phyloP scores from a whole-genome alignment of 2,113 vertebrate genomes.

The Poecilia latipinna region DNA sequence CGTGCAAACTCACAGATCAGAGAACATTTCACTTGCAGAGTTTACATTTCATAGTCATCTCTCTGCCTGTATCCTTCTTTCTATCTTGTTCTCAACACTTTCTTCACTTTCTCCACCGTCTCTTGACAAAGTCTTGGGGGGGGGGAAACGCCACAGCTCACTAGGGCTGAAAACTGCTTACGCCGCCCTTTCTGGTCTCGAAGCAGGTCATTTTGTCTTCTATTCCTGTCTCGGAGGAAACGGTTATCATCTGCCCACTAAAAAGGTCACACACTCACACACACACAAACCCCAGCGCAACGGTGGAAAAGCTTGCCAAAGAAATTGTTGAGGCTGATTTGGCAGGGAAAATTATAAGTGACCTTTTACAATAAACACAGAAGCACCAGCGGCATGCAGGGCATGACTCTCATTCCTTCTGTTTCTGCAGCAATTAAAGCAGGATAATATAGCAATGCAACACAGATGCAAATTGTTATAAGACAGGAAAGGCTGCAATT shows the following conservation, averaged over 20 bases:
- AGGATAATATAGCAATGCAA: slow-evolving; percentile 14
- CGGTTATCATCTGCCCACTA: slow-evolving; percentile 77
- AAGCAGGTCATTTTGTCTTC: slow-evolving; percentile 82
- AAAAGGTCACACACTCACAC: slow-evolving; percentile 77
- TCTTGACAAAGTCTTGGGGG: slow-evolving; percentile 42
- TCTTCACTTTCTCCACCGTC: slow-evolving; percentile 30
- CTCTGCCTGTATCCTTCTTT: slow-evolving; percentile 37
- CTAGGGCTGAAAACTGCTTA: slow-evolving; percentile 73
- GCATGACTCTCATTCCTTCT: slow-evolving; percentile 41
- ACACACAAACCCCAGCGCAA: slow-evolving; percentile 56
- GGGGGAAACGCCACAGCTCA: slow-evolving; percentile 34
- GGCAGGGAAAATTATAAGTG: slow-evolving; percentile 73
- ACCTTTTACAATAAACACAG: slow-evolving; percentile 74
- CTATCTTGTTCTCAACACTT: slow-evolving; percentile 14
- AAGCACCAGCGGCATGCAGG: slow-evolving; percentile 48
- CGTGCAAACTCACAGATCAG: slow-evolving; percentile 15
- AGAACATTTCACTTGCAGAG: slow-evolving; percentile 30
- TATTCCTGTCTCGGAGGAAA: slow-evolving; percentile 78
- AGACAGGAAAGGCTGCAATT: slow-evolving; percentile 51
- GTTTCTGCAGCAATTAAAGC: slow-evolving; percentile 39
- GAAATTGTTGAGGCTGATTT: slow-evolving; percentile 75
- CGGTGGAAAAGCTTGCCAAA: slow-evolving; percentile 67
- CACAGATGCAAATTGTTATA: slow-evolving; percentile 46
- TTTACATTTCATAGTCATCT: slow-evolving; percentile 42
- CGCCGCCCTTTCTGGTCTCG: slow-evolving; percentile 73